phyloP scores from a whole-genome alignment of 30 jellyfish, hydroid and myxozoan genomes.

The Phacellophora camtschatica region DNA sequence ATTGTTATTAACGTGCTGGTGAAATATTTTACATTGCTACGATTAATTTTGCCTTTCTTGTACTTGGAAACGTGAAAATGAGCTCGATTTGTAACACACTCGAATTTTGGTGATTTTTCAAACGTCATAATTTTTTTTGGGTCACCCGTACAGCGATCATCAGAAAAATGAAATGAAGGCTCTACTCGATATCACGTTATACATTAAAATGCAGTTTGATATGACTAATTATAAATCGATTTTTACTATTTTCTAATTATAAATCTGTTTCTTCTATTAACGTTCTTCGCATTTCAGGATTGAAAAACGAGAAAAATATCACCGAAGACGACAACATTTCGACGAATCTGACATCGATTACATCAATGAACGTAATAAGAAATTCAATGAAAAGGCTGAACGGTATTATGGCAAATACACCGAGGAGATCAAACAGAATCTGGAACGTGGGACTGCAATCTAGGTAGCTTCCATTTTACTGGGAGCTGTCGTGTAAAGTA shows the following conservation, averaged over 20 bases:
- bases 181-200: too few species aligned
- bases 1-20: too few species aligned
- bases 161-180: too few species aligned
- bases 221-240: background rate
- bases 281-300: conserved; percentile 66
- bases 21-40: too few species aligned
- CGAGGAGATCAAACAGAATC: conserved; percentile 87
- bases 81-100: too few species aligned
- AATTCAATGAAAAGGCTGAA: conserved; percentile 94
- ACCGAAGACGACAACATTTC: conserved; percentile 93
- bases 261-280: background rate
- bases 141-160: too few species aligned
- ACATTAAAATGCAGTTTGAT: too few species aligned
- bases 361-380: conserved; percentile 92
- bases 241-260: background rate
- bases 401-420: conserved; percentile 95
- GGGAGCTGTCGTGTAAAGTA: background rate
- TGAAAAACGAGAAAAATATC: conserved; percentile 79
- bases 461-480: background rate
- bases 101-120: too few species aligned
- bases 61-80: too few species aligned
- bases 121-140: too few species aligned
- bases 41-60: too few species aligned
- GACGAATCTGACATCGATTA: conserved; percentile 96
- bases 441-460: conserved; percentile 99